A percentile compares a stretch with the other conserved stretches of the same genome.
phyloP scores from a whole-genome alignment of 2,888 invertebrate species.

The Caenorhabditis japonica region DNA sequence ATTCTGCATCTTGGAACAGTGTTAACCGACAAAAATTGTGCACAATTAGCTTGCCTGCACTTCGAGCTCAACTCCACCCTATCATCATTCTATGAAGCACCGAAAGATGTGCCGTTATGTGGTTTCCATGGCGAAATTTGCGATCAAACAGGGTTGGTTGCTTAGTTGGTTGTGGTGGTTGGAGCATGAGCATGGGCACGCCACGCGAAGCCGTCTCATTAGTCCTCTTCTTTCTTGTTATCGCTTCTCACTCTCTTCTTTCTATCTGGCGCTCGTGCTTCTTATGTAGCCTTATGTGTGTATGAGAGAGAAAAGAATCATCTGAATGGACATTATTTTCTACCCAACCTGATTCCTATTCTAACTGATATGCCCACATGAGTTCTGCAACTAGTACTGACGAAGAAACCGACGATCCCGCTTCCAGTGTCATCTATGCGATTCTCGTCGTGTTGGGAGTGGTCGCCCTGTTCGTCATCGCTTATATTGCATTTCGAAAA shows the following conservation, averaged over 20 bases:
- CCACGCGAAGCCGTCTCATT: conserved; percentile 17
- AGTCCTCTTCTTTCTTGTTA: conserved; percentile 6
- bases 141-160: conserved; percentile 67
- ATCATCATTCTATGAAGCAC: conserved; percentile 19
- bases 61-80: conserved; percentile 12
- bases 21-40: conserved; percentile 6
- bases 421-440: conserved; percentile 53
- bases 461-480: conserved; percentile 58
- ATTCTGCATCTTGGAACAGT: conserved; percentile 12
- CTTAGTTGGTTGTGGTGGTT: no score
- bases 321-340: no score
- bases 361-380: no score
- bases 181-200: neutral
- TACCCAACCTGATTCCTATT: no score
- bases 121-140: conserved; percentile 72
- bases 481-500: conserved; percentile 60
- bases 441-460: conserved; percentile 59
- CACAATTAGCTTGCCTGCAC: conserved; percentile 15
- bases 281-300: no score
- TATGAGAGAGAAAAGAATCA: no score
- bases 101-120: conserved; percentile 67
- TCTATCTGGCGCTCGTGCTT: neutral
- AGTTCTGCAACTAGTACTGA: no score
- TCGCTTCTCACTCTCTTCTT: conserved; percentile 1
- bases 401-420: neutral